Evolutionary conservation across 2,113 vertebrate genomes (phyloP), one percentile per base, ranked within the genome.

Genomic region (Chitala chitala): DNA sequence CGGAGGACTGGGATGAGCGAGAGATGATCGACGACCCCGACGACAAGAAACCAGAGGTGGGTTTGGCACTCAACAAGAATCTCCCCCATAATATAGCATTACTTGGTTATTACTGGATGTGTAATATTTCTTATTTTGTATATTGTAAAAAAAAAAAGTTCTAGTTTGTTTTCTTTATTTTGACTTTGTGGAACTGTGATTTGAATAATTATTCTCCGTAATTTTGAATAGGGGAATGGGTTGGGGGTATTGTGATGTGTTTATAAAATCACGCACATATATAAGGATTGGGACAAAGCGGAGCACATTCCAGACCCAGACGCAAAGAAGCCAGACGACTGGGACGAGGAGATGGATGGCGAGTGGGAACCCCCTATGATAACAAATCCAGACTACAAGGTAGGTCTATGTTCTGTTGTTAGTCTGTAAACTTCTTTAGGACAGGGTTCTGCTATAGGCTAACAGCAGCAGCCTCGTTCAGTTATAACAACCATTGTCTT

Each of bases 251-350:
- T n/a, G n/a, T n/a, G n/a, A n/a, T n/a, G n/a, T n/a, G n/a, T n/a
- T n/a, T n/a, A n/a, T n/a, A n/a, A n/a, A n/a, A n/a, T n/a, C n/a
- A n/a, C n/a, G n/a, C n/a, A n/a, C n/a, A n/a, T n/a, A n/a, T n/a
- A n/a, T n/a, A 75, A 96, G 94, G 90, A 90, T 26, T 94, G 92
- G 90, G 90, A 94, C 75, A 91, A 92, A 74, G 81, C 91, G 0
- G 92, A 92, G 55, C 89, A 89, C 72, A 84, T 94, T 78, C 85
- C 88, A 63, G 94, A 95, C 53, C 87, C 90, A 2, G 90, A 92
- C 2, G 88, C 92, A 9, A 91, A 91, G 79, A 92, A 93, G 76
- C 91, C 91, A 1, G 85, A 89, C 0, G 91, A 93, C 66, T 93
- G 93, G 93, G 88, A 93, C 10, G 85, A 86, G 20, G 83, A 90